Conservation (phyloP, 2,888 invertebrate species). For the Choristoneura rosaceana region DNA sequence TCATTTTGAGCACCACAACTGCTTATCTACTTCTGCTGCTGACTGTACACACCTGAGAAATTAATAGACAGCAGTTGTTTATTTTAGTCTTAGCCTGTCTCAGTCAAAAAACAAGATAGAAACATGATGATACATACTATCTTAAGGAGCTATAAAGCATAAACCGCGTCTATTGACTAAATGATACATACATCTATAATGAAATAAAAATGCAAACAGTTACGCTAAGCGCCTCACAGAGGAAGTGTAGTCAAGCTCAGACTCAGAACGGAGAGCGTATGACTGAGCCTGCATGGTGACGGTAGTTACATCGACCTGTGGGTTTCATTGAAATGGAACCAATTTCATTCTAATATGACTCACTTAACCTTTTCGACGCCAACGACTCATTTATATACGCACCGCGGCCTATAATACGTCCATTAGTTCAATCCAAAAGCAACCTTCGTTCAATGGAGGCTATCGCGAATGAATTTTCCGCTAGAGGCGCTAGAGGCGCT, state of each 20-base stretch:
- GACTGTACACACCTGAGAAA: too few relatives aligned
- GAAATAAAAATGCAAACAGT: slow-evolving; percentile 10
- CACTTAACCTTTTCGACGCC: too few relatives aligned
- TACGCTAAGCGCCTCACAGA: slow-evolving; percentile 33
- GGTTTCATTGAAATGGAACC: slow-evolving; percentile 7
- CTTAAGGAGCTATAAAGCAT: slow-evolving; percentile 15
- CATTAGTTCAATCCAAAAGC: too few relatives aligned
- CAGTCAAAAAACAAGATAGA: slow-evolving; percentile 23
- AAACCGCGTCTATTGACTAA: slow-evolving; percentile 41
- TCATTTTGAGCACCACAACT: too few relatives aligned
- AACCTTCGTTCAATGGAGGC: too few relatives aligned
- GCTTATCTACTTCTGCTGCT: too few relatives aligned
- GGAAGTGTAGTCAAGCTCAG: slow-evolving; percentile 31
- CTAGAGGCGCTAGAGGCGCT: too few relatives aligned
- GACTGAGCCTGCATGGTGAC: slow-evolving; percentile 39
- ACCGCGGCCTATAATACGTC: too few relatives aligned
- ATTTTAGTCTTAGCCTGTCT: background rate
- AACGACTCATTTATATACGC: too few relatives aligned
- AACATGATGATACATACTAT: slow-evolving; percentile 1
- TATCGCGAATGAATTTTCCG: too few relatives aligned
- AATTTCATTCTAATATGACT: background rate
- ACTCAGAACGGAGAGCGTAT: slow-evolving; percentile 37
- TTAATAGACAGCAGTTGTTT: background rate
- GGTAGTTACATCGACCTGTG: slow-evolving; percentile 38
- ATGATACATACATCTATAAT: slow-evolving; percentile 8